Evolutionary conservation across 37 sponge, comb jelly and placozoan species (phyloP), one percentile per base, ranked within the genome.

Genomic region (Hexactinellida sp.): DNA sequence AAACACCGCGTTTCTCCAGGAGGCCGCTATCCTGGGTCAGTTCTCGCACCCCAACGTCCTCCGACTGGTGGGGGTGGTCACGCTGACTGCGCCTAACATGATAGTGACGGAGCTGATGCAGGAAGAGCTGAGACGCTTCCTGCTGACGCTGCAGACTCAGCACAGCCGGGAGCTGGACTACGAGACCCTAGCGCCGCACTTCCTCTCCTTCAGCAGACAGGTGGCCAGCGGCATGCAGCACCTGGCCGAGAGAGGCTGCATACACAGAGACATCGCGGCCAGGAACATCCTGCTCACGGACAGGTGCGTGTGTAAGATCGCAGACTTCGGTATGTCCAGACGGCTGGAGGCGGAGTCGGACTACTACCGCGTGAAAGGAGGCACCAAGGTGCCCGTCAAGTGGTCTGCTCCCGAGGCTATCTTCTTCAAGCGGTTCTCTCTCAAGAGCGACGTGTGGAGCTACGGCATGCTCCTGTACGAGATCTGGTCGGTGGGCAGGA

Each of bases 201-300:
- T 89, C 36, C 83, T 91, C 37, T 36, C 37, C 0, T 91, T 88
- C 87, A 84, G 87, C 41, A 86, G 87, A 35, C 87, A 91, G 83
- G 71, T 91, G 82, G 87, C 87, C 10, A 86, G 38, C 38, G 91
- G 91, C 1, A 91, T 91, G 91, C 86, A 88, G 30, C 88, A 91
- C 63, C 84, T 91, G 39, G 39, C 89, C 25, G 84, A 87, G 84
- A 91, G 85, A 30, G 83, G 36, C 23, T 91, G 84, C 55, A 85
- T 91, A 0, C 91, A 91, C 91, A 88, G 91, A 63, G 91, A 91
- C 83, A 84, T 91, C 38, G 91, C 91, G 30, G 89, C 91, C 24
- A 88, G 91, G 84, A 91, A 91, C 82, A 88, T 91, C 16, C 83
- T 91, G 19, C 55, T 91, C 24, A 86, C 89, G 36, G 88, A 91